phyloP scores from a whole-genome alignment of 1,140 invertebrate species.

The Macrotrachela quadricornifera region DNA sequence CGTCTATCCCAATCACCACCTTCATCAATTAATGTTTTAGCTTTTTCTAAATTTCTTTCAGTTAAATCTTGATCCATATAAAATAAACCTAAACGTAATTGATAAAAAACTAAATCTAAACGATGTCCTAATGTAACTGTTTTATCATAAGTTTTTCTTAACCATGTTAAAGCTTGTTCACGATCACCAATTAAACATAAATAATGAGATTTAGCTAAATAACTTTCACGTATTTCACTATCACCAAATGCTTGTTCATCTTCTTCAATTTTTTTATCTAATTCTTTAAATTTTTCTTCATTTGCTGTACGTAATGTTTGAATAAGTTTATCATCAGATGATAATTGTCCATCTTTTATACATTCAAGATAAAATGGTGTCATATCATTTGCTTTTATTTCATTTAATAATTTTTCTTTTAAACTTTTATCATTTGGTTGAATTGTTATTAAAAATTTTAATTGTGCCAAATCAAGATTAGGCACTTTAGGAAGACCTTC shows the following conservation, averaged over 20 bases:
- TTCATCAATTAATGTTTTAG: constrained; percentile 63
- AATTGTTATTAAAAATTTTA: background rate
- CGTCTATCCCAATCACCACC: constrained; percentile 97
- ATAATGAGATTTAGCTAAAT: constrained; percentile 73
- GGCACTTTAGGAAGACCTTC: constrained; percentile 7
- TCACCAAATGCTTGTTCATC: constrained; percentile 78
- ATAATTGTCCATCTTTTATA: constrained; percentile 2
- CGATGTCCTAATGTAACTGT: constrained; percentile 78
- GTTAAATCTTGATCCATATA: constrained; percentile 74
- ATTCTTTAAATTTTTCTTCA: constrained; percentile 27
- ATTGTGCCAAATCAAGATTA: constrained; percentile 5
- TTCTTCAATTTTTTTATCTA: constrained; percentile 74
- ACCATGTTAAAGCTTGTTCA: constrained; percentile 35
- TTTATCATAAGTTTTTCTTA: constrained; percentile 74
- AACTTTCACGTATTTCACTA: constrained; percentile 70
- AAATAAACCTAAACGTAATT: constrained; percentile 71
- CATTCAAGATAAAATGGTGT: constrained; percentile 3
- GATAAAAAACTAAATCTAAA: constrained; percentile 70
- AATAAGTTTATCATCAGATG: background rate
- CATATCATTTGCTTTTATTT: background rate
- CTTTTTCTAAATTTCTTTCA: constrained; percentile 71
- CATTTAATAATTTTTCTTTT: background rate
- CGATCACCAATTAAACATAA: too few relatives aligned
- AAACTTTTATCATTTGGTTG: too few relatives aligned
- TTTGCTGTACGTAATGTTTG: background rate